These are phyloP conservation scores for Amphilophus citrinellus DNA, from an alignment of 2,113 vertebrate species.

Conservation along the genomic window DNA sequence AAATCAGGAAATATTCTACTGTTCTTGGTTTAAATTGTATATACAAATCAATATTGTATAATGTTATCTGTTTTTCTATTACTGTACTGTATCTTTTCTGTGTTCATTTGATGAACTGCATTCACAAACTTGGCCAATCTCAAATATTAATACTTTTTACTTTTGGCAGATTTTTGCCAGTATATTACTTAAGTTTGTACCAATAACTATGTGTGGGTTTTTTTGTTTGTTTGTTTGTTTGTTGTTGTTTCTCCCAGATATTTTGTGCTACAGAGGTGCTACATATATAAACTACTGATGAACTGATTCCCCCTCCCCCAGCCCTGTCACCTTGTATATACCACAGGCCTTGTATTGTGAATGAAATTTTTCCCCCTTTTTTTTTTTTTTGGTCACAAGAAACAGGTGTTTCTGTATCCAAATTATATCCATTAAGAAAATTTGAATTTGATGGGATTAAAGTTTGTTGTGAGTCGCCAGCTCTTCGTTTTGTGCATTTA, in stretches of 20 bases:
- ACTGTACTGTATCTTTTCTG: constrained; percentile 62
- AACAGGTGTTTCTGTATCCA: constrained; percentile 56
- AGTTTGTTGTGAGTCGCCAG: constrained; percentile 68
- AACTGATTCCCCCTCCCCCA: constrained; percentile 25
- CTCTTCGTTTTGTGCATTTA: constrained; percentile 39
- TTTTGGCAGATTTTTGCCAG: constrained; percentile 56
- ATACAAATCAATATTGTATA: constrained; percentile 71
- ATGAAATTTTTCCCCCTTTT: constrained; percentile 36
- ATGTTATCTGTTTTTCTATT: constrained; percentile 58
- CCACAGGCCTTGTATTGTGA: constrained; percentile 65
- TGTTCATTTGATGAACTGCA: constrained; percentile 58
- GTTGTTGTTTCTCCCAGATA: background rate
- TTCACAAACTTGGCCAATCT: constrained; percentile 44
- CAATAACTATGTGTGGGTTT: background rate
- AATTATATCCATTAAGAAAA: constrained; percentile 44
- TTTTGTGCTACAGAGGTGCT: constrained; percentile 84
- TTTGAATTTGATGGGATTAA: constrained; percentile 68
- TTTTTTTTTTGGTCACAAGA: constrained; percentile 26
- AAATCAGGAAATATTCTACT: constrained; percentile 63
- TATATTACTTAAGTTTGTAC: constrained; percentile 40
- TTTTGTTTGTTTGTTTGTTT: background rate
- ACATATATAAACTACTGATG: constrained; percentile 82
- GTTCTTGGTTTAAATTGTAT: constrained; percentile 62
- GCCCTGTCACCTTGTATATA: constrained; percentile 72
- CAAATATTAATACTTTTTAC: constrained; percentile 34